These are phyloP conservation scores for Sminthurinus signatus DNA, from an alignment of 1,140 invertebrate genomes.

Conservation along the genomic window DNA sequence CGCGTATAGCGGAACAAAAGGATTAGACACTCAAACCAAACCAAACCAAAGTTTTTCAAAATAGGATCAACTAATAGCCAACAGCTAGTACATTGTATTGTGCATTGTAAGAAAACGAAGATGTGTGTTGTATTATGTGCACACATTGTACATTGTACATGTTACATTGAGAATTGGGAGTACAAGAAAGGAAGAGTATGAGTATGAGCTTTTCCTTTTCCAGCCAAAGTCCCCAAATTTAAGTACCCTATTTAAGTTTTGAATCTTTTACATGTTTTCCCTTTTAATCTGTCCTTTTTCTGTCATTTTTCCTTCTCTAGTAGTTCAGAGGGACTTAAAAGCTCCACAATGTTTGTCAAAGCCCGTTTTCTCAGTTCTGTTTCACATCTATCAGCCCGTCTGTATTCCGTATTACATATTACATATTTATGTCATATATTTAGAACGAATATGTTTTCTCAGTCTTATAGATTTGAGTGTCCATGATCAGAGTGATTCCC, in stretches of 20 bases:
- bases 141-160: not conserved
- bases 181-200: no score
- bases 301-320: not conserved
- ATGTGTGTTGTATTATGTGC: not conserved
- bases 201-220: not conserved
- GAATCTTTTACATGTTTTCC: slow-evolving; percentile 14
- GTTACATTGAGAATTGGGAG: no score
- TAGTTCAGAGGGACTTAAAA: not conserved
- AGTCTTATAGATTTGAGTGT: no score
- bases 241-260: slow-evolving; percentile 7
- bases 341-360: no score
- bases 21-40: slow-evolving; percentile 5
- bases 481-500: no score
- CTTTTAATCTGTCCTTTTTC: slow-evolving; percentile 20
- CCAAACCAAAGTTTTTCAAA: not conserved
- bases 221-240: not conserved
- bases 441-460: no score
- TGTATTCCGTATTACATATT: no score
- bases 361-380: no score
- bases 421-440: no score
- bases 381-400: no score
- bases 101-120: no score
- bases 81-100: no score
- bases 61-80: slow-evolving; percentile 10
- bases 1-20: slow-evolving; percentile 25